Base-by-base conservation (phyloP, 2,888 invertebrate genomes). In the Piscicola geometra region DNA sequence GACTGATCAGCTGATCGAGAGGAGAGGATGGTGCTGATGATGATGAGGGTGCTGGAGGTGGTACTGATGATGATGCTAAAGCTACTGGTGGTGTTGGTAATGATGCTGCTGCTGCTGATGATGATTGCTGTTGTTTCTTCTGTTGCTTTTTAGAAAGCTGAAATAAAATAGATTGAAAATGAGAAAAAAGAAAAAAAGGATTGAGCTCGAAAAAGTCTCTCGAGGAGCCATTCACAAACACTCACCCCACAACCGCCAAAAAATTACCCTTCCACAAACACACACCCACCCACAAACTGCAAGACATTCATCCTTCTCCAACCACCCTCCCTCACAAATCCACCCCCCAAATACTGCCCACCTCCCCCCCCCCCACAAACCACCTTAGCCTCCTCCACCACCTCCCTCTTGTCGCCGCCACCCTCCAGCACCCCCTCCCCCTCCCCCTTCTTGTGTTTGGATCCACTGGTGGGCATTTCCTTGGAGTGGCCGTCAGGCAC, bases 401-500 rank as follows among this genome's bases (percentile, higher is more conserved):
- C 9, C 25, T 32, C n/a, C n/a, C n/a, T n/a, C n/a, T n/a, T n/a
- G n/a, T n/a, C n/a, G n/a, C n/a, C n/a, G 77, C 70, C 70, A 81
- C 82, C 81, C 82, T 82, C 79, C 82, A 82, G 25, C 77, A 78
- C 69, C 81, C n/a, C n/a, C n/a, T n/a, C n/a, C n/a, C n/a, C n/a
- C n/a, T n/a, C n/a, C n/a, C n/a, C 79, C 15, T 76, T 80, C 76
- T 85, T 85, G 77, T 84, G 83, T 78, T 85, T 85, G 52, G 83
- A 83, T 0, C 85, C 85, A 64, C 83, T 80, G 1, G 89, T 88
- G 0, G 91, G 90, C 87, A 89, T 89, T 79, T 91, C 91, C 84
- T 92, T 93, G 33, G 90, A 89, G 83, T 92, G 92, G 69, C 98
- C 99, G 87, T 99, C 99, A 0, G 99, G 99, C 81, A 99, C 91